These are phyloP conservation scores for Stenurella melanura DNA, from an alignment of 2,888 invertebrate genomes.

Conservation along the genomic window DNA sequence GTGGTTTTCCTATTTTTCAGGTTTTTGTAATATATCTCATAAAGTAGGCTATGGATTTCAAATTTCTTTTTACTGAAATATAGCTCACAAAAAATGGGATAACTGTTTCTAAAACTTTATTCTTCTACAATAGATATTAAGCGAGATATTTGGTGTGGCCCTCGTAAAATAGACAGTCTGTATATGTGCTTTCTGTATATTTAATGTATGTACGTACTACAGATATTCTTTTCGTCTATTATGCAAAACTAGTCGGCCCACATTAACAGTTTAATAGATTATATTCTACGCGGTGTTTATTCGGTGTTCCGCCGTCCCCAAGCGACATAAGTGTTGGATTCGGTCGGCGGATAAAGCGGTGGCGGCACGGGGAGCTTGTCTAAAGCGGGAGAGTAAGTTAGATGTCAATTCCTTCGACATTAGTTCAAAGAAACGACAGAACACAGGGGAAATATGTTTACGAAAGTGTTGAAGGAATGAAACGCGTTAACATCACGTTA, in stretches of 20 bases:
- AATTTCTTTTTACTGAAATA: too few species aligned
- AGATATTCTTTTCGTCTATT: not conserved
- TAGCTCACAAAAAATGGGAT: too few species aligned
- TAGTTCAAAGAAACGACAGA: conserved; percentile 72
- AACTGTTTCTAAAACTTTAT: too few species aligned
- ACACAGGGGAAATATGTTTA: conserved; percentile 73
- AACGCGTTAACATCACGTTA: conserved; percentile 71
- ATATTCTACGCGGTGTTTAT: conserved; percentile 39
- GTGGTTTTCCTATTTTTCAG: too few species aligned
- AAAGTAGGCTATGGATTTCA: too few species aligned
- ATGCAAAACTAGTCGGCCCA: conserved; percentile 1
- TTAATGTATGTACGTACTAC: too few species aligned
- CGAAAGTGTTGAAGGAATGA: conserved; percentile 66
- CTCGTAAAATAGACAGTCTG: too few species aligned
- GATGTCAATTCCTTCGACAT: conserved; percentile 71
- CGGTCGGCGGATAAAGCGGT: conserved; percentile 28
- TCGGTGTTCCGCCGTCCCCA: conserved; percentile 39
- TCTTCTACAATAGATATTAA: too few species aligned
- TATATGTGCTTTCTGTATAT: too few species aligned
- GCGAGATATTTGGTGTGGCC: too few species aligned
- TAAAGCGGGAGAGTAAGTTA: conserved; percentile 58
- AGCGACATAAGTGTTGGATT: conserved; percentile 26
- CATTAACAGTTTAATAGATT: conserved; percentile 40
- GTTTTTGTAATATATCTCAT: too few species aligned
- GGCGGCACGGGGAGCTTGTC: conserved; percentile 34